Evolutionary conservation across 2,797 vertebrate species (phyloP).

Genomic region (Helarctos malayanus): DNA sequence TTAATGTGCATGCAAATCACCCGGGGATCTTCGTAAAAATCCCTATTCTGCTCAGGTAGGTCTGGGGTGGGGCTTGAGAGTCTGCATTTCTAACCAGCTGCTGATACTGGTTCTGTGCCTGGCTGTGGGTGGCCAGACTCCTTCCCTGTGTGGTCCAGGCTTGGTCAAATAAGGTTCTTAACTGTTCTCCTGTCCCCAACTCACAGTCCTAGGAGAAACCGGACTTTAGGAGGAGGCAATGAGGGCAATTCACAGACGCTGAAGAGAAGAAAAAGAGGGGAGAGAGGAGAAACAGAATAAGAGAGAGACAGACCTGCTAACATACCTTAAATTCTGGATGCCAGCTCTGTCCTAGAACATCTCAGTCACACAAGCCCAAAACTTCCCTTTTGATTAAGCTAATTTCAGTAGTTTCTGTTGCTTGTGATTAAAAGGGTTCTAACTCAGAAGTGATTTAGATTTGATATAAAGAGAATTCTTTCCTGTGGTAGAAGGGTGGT

Average conservation of each 20-base stretch:
- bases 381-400: not conserved
- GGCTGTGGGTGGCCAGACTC: not conserved
- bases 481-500: not conserved
- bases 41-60: not conserved
- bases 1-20: not conserved
- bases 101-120: no score
- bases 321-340: not conserved
- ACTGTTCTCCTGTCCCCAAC: not conserved
- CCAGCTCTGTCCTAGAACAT: not conserved
- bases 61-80: not conserved
- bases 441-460: not conserved
- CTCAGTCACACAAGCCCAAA: not conserved
- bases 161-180: not conserved
- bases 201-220: not conserved
- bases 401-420: not conserved
- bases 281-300: not conserved
- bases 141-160: not conserved
- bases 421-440: not conserved
- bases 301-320: no score
- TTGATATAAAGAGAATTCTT: slow-evolving; percentile 25
- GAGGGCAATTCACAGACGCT: not conserved
- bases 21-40: not conserved
- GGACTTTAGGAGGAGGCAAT: not conserved
- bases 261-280: not conserved
- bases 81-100: not conserved